Base-by-base conservation (phyloP, 2,888 invertebrate species). In the Drosophila stalkeri region DNA sequence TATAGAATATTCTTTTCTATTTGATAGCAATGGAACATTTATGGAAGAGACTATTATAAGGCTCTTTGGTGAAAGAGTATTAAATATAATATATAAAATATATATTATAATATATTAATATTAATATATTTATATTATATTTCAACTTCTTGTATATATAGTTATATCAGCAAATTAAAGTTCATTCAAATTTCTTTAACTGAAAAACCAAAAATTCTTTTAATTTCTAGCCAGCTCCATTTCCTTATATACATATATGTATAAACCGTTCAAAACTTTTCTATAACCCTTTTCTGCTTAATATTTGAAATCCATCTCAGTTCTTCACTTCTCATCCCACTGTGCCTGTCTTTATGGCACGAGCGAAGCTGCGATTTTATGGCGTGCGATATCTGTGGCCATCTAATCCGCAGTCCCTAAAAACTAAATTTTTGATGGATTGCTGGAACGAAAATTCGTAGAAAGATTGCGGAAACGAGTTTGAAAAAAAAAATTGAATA, bases 401-500 rank as follows among this genome's bases (percentile, higher is more conserved):
- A 81, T 59, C 67, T 67, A 67, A 81, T 52, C 62, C 81, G 61
- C 65, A 80, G 56, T 63, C 60, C 73, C 64, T 41, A 44, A 47
- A 44, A 51, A 47, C 61, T 52, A 51, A 55, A 86, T 89, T 89
- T 89, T 83, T 86, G 89, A 86, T 86, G 75, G 86, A 86, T 86
- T 60, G 82, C 52, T 64, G 61, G 59, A 67, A 44, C 64, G 54
- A 47, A 74, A 76, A 57, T 90, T 86, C 90, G 66, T 43, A 68
- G 84, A 86, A 86, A 68, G 43, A 72, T 72, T 65, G 73, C 80
- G 76, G 74, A 85, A 88, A 88, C 80, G 75, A 75, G 90, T 82
- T 77, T 75, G 49, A 43, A 37, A 65, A 57, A n/a, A 27, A n/a
- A 16, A 5, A 14, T 2, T 0, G 14, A 5, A 33, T 8, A 9